These are phyloP conservation scores for Nasonia vitripennis DNA, from an alignment of 1,140 invertebrate genomes.

Conservation along the genomic window DNA sequence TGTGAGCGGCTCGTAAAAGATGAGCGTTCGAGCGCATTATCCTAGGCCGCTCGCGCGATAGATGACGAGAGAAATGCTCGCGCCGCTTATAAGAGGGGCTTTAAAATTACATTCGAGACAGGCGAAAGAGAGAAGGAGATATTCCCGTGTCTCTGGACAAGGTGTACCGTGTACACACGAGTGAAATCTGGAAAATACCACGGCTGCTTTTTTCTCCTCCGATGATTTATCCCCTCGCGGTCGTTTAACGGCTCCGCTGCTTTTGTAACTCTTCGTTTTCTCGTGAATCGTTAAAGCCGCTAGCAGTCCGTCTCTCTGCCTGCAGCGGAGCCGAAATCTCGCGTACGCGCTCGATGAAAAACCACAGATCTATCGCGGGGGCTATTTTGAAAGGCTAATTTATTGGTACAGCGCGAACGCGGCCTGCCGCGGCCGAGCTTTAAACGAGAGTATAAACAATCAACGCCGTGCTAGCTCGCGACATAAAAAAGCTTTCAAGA, in stretches of 20 bases:
- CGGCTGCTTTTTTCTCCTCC: background rate
- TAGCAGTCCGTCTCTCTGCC: too few relatives aligned
- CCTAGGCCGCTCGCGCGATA: background rate
- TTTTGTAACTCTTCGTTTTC: conserved; percentile 2
- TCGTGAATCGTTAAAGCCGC: background rate
- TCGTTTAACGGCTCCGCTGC: background rate
- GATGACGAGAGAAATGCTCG: background rate
- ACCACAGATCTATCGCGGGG: background rate
- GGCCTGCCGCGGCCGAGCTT: background rate
- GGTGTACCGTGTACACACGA: background rate
- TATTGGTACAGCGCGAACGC: background rate
- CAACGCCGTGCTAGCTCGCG: background rate
- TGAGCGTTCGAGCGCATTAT: conserved; percentile 9
- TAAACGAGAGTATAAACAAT: background rate
- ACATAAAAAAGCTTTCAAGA: conserved; percentile 27
- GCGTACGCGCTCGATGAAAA: background rate
- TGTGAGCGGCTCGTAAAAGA: conserved; percentile 16
- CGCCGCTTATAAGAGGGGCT: background rate
- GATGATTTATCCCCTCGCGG: background rate
- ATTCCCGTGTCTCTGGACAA: background rate
- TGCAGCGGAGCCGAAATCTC: background rate
- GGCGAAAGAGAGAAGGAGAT: background rate
- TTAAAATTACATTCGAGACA: background rate
- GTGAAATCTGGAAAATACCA: background rate
- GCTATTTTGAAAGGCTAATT: conserved; percentile 4